Evolutionary conservation across 2,888 invertebrate genomes (phyloP), one percentile per base, ranked within the genome.

Genomic region (Leistus spinibarbis): DNA sequence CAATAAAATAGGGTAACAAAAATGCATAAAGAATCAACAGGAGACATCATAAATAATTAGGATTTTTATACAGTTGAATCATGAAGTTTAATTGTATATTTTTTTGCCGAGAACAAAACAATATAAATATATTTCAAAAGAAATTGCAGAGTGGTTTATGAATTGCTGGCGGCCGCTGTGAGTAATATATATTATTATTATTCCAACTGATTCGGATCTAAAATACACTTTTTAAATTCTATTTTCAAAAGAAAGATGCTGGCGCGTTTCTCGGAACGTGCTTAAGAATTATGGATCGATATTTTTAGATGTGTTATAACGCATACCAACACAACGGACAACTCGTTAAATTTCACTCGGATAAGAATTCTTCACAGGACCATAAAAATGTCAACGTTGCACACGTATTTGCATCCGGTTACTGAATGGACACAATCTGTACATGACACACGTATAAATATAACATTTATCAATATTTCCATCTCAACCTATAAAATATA

Each of bases 221-320:
- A 69, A 69, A 69, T 69, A 69, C n/a, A n/a, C 57, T 69, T 69
- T 69, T 69, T 60, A 69, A 69, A 69, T 69, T 69, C 69, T 69
- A 69, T 69, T 69, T 69, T 69, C 24, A 69, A 57, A 60, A 69
- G 69, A 69, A 69, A 69, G 56, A 60, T 40, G 27, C 57, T 60
- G 60, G 60, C 69, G 20, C 24, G 57, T 69, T 40, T 69, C 69
- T 69, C 57, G 20, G 69, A 69, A 69, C 69, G 27, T 40, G 40
- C 40, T 40, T 69, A 69, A 69, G 69, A 69, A 69, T 69, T 69
- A 69, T 69, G 69, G 69, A 69, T 69, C 60, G 69, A 69, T 69
- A 69, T 69, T 69, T 69, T 69, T 69, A 69, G 69, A 69, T 5
- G 69, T 69, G 69, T 69, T 69, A 69, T 23, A 69, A 56, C 19